Evolutionary conservation across 2,113 vertebrate genomes (phyloP).

Genomic region (Catagonus wagneri): DNA sequence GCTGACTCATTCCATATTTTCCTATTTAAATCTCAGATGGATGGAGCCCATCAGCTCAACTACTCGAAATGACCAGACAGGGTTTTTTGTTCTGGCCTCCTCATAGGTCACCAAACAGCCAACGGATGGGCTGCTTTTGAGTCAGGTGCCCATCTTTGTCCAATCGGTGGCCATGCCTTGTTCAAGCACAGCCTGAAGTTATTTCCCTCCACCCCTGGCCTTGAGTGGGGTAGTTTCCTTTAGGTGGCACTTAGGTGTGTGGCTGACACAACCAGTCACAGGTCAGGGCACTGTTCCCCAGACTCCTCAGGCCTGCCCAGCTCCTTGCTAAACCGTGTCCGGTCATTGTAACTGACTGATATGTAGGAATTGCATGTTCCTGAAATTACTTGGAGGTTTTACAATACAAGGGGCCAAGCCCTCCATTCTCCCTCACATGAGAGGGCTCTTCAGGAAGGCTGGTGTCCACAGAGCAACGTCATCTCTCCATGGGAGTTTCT

Average conservation of each 20-base stretch:
- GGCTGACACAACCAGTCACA: neutral
- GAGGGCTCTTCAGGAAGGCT: neutral
- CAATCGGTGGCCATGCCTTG: neutral
- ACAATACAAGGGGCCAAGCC: neutral
- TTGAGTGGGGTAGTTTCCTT: neutral
- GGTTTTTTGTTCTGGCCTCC: neutral
- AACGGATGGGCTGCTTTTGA: neutral
- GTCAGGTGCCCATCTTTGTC: neutral
- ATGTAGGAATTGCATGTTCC: neutral
- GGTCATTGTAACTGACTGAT: neutral
- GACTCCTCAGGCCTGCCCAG: too few species aligned
- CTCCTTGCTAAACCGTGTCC: neutral
- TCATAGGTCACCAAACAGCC: neutral
- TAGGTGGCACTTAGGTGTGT: neutral
- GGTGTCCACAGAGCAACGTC: neutral
- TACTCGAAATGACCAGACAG: neutral
- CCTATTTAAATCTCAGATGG: neutral
- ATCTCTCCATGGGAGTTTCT: neutral
- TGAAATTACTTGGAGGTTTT: neutral
- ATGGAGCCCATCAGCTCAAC: neutral
- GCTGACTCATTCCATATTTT: neutral
- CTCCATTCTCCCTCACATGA: rapidly evolving
- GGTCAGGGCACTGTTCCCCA: neutral
- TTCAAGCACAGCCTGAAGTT: neutral
- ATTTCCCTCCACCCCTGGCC: neutral